phyloP scores from a whole-genome alignment of 2,113 vertebrate species.

The Polypterus senegalus region DNA sequence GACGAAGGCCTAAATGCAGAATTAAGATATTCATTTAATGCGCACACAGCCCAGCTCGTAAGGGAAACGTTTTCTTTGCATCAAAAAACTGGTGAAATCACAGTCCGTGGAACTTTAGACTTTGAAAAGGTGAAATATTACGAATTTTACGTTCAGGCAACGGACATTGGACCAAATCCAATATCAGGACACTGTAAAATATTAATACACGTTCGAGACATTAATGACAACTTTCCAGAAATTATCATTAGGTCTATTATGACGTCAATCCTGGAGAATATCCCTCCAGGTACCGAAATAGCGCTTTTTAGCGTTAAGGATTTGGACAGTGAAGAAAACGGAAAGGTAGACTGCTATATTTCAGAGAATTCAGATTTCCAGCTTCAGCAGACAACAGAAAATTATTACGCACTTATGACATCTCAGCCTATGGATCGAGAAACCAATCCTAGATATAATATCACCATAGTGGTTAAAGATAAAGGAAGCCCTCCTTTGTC shows the following conservation, averaged over 20 bases:
- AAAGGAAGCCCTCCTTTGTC: conserved; percentile 43
- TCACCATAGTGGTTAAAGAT: conserved; percentile 41
- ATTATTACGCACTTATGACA: conserved; percentile 41
- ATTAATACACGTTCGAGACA: conserved; percentile 21
- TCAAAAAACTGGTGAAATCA: conserved; percentile 10
- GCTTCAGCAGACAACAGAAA: conserved; percentile 41
- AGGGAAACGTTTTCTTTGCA: conserved; percentile 2
- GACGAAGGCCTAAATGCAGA: conserved; percentile 28
- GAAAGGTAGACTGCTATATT: conserved; percentile 36
- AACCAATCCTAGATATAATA: conserved; percentile 41
- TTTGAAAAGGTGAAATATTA: conserved; percentile 7
- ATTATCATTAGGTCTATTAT: conserved; percentile 55
- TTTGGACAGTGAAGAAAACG: conserved; percentile 43
- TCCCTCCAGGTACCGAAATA: conserved; percentile 37
- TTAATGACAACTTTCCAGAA: conserved; percentile 51
- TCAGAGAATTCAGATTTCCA: conserved; percentile 33
- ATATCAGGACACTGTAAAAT: conserved; percentile 29
- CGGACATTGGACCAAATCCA: conserved; percentile 20
- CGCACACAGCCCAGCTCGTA: background rate
- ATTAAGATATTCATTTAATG: conserved; percentile 29
- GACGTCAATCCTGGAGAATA: conserved; percentile 39
- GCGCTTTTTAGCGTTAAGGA: conserved; percentile 46
- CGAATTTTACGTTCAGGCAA: conserved; percentile 31
- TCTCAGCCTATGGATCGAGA: conserved; percentile 43
- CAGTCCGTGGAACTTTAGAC: conserved; percentile 8